Base-by-base conservation (phyloP, 2,113 vertebrate species). In the Lepus europaeus region DNA sequence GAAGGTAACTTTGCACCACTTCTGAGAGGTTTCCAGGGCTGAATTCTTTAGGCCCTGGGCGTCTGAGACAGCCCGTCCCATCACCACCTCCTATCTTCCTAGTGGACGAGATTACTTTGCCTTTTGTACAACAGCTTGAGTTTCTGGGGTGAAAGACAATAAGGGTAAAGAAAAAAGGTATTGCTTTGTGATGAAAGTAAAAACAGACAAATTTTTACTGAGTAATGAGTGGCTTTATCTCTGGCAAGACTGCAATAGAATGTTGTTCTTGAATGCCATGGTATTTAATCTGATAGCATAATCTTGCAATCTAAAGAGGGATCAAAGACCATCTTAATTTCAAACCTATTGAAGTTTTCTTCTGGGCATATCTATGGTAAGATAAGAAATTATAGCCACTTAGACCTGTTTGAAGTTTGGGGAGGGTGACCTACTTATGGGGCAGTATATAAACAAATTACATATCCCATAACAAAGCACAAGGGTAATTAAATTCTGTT, bases 171-270 rank as follows among this genome's bases (percentile, higher is more conserved):
- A 94, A 87, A 20, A 95, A 92, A 96, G 5, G 90, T 84, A 94
- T 84, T 95, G n/a, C 49, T 96, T 96, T 94, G 82, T 87, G 72
- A 81, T 90, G 79, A 49, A 92, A 95, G 84, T 84, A 45, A 89
- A 93, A 95, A 92, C 27, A 84, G 90, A 96, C 78, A 77, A 31
- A 45, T 90, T 94, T 92, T 91, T 84, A 33, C 56, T 80, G n/a
- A 90, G 36, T 64, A 88, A 85, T 45, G 23, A 89, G 91, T 85
- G 27, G 7, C 45, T 70, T 96, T 97, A 78, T 95, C 90, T 94
- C 63, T 90, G 89, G 45, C n/a, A 95, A 88, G 20, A 68, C n/a
- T 79, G 8, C 8, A 94, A 27, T 33, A 80, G 79, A 89, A 69
- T 51, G 64, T 53, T 85, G 33, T 90, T 90, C 84, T 95, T 92